phyloP scores from a whole-genome alignment of 2,888 invertebrate species.

The Standfussiana lucernea region DNA sequence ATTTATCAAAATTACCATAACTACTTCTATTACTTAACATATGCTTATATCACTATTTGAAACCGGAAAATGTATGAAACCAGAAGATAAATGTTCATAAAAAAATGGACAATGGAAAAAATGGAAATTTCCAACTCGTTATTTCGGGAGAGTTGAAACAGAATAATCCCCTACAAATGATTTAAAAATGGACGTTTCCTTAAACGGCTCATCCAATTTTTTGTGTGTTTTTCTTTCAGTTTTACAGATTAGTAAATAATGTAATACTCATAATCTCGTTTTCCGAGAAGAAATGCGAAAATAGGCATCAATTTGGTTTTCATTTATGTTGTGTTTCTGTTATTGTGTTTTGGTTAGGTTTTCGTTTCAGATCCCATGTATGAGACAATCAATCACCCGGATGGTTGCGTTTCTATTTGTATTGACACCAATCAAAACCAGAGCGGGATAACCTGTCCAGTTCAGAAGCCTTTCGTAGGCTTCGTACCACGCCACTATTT shows the following conservation, averaged over 20 bases:
- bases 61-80: neutral
- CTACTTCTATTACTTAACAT: too few species aligned
- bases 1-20: neutral
- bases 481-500: slow-evolving; percentile 6
- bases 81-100: neutral
- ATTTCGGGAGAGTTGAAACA: slow-evolving; percentile 12
- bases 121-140: neutral
- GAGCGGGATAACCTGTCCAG: slow-evolving; percentile 45
- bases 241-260: slow-evolving; percentile 26
- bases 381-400: slow-evolving; percentile 22
- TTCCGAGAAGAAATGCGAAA: neutral
- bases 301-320: neutral
- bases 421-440: slow-evolving; percentile 45
- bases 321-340: neutral
- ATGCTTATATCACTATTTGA: too few species aligned
- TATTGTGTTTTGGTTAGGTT: neutral
- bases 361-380: neutral
- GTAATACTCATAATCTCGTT: slow-evolving; percentile 16
- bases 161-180: slow-evolving; percentile 29
- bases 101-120: neutral
- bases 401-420: slow-evolving; percentile 11
- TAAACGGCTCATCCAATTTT: slow-evolving; percentile 19
- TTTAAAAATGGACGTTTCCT: slow-evolving; percentile 36
- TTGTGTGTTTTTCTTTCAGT: slow-evolving; percentile 10
- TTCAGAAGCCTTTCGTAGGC: slow-evolving; percentile 14